Evolutionary conservation across 2,113 vertebrate genomes (phyloP).

Genomic region (Thalassoma bifasciatum): DNA sequence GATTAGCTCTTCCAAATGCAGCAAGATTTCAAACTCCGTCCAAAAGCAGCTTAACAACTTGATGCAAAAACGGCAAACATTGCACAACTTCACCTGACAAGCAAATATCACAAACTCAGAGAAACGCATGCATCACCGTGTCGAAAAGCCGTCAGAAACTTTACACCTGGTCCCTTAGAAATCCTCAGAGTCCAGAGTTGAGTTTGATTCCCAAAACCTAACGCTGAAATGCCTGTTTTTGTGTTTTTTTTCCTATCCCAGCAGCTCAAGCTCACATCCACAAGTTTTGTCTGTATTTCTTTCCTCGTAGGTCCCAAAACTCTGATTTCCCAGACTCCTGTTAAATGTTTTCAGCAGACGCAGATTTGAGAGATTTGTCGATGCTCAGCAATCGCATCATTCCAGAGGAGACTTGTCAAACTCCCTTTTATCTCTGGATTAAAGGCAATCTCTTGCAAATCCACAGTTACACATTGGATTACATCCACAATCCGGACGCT

Average conservation of each 20-base stretch:
- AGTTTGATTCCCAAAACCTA: slow-evolving; percentile 50
- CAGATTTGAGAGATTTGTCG: slow-evolving; percentile 41
- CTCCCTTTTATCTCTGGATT: slow-evolving; percentile 10
- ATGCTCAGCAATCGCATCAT: slow-evolving; percentile 3
- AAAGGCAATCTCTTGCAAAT: not conserved
- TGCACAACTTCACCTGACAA: slow-evolving; percentile 25
- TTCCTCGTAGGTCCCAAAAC: slow-evolving; percentile 39
- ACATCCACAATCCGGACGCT: slow-evolving; percentile 3
- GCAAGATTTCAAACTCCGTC: not conserved
- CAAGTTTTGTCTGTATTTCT: not conserved
- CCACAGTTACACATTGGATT: slow-evolving; percentile 7
- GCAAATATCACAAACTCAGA: slow-evolving; percentile 15
- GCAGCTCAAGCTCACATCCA: slow-evolving; percentile 9
- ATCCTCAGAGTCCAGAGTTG: slow-evolving; percentile 2
- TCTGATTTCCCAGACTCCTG: not conserved
- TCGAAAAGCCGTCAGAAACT: not conserved
- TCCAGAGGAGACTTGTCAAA: not conserved
- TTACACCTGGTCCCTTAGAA: slow-evolving; percentile 33
- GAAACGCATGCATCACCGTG: slow-evolving; percentile 16
- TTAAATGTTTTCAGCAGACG: slow-evolving; percentile 30
- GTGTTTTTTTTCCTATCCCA: not conserved
- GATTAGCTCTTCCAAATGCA: not conserved
- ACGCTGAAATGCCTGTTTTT: slow-evolving; percentile 13
- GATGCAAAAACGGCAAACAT: slow-evolving; percentile 4
- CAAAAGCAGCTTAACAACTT: slow-evolving; percentile 17